Evolutionary conservation across 2,888 invertebrate species (phyloP).

Genomic region (Brachycybe producta): DNA sequence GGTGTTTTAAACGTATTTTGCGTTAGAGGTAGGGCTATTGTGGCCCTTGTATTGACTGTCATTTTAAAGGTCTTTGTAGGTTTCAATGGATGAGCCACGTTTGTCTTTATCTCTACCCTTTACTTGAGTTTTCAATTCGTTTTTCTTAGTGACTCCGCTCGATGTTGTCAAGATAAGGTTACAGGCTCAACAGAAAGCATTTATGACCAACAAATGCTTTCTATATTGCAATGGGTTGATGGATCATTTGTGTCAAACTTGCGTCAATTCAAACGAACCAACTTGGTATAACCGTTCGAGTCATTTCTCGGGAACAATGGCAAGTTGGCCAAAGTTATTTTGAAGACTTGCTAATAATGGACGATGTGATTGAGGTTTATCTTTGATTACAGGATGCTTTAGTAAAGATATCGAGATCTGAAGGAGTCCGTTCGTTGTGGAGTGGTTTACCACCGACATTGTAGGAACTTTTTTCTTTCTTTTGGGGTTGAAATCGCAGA

Average conservation of each 20-base stretch:
- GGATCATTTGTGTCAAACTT: constrained; percentile 93
- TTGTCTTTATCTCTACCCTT: neutral
- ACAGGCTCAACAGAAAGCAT: constrained; percentile 80
- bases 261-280: constrained; percentile 39
- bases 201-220: constrained; percentile 74
- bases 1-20: no score
- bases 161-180: constrained; percentile 98
- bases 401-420: constrained; percentile 72
- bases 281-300: constrained; percentile 45
- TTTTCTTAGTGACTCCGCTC: constrained; percentile 75
- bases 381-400: constrained; percentile 68
- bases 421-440: constrained; percentile 87
- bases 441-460: constrained; percentile 94
- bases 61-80: neutral
- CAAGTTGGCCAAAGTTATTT: constrained; percentile 27
- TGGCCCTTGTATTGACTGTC: constrained; percentile 2
- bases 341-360: neutral
- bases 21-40: neutral
- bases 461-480: constrained; percentile 22
- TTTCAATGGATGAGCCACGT: neutral
- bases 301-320: constrained; percentile 56
- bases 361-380: neutral
- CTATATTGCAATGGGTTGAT: constrained; percentile 95
- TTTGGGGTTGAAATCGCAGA: no score
- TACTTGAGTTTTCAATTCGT: neutral